Conservation (phyloP, 2,113 vertebrate genomes). For the Nothoprocta perdicaria region DNA sequence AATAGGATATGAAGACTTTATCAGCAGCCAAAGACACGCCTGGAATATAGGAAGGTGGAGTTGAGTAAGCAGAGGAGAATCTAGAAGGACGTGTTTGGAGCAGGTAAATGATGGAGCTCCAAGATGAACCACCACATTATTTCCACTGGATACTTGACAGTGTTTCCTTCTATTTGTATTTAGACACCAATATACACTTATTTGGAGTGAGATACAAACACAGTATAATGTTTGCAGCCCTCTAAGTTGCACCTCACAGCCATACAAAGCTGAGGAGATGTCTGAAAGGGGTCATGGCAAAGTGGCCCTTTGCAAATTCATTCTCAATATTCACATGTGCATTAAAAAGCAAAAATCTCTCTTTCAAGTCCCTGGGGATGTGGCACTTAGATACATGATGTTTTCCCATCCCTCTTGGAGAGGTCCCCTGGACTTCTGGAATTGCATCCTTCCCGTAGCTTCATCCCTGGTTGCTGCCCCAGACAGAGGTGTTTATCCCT, state of each 20-base stretch:
- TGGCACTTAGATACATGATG: background rate
- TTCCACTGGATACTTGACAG: background rate
- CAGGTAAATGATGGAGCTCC: background rate
- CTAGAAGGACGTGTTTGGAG: background rate
- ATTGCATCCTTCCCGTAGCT: rapidly evolving
- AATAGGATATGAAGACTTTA: background rate
- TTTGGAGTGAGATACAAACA: background rate
- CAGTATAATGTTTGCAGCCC: background rate
- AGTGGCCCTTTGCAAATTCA: background rate
- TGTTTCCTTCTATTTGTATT: background rate
- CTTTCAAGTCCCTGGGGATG: too few relatives aligned
- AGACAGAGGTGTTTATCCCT: background rate
- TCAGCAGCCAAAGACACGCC: background rate
- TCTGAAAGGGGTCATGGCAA: background rate
- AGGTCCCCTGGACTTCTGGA: background rate
- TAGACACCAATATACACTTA: background rate
- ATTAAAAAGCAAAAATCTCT: background rate
- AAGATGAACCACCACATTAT: background rate
- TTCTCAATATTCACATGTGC: background rate
- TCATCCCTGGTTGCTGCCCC: background rate
- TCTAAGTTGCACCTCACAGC: background rate
- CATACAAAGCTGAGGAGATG: background rate
- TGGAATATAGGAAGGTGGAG: background rate
- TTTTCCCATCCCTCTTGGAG: background rate
- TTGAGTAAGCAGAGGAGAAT: background rate